Evolutionary conservation across 1,140 invertebrate species (phyloP).

Genomic region (Drosophila watanabei): DNA sequence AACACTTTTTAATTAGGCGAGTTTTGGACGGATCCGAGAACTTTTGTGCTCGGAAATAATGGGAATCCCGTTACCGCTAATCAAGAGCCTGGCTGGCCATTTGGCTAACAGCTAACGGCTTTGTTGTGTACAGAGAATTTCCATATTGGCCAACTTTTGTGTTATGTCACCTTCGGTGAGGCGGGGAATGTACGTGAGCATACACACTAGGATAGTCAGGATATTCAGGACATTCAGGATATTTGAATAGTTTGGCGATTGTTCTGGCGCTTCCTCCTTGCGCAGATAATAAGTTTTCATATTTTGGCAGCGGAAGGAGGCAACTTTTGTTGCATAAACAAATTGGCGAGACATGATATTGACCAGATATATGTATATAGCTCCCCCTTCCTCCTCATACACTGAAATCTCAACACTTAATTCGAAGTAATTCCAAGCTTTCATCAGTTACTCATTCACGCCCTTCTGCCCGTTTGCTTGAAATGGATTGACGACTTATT

Average conservation of each 20-base stretch:
- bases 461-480: slow-evolving; percentile 20
- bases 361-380: background rate
- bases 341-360: slow-evolving; percentile 37
- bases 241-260: slow-evolving; percentile 36
- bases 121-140: slow-evolving; percentile 25
- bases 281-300: slow-evolving; percentile 69
- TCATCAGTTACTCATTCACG: slow-evolving; percentile 5
- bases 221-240: slow-evolving; percentile 7
- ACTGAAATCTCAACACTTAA: background rate
- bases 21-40: background rate
- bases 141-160: slow-evolving; percentile 22
- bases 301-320: slow-evolving; percentile 33
- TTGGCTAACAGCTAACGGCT: slow-evolving; percentile 9
- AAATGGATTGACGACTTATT: slow-evolving; percentile 65
- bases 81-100: slow-evolving; percentile 15
- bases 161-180: slow-evolving; percentile 31
- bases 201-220: background rate
- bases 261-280: slow-evolving; percentile 6
- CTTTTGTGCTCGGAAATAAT: background rate
- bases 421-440: background rate
- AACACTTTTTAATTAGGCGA: background rate
- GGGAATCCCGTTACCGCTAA: slow-evolving; percentile 7
- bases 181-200: slow-evolving; percentile 1
- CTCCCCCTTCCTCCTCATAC: background rate
- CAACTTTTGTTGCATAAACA: slow-evolving; percentile 40